These are phyloP conservation scores for Hydroisotoma schaefferi DNA, from an alignment of 2,888 invertebrate species.

Conservation along the genomic window DNA sequence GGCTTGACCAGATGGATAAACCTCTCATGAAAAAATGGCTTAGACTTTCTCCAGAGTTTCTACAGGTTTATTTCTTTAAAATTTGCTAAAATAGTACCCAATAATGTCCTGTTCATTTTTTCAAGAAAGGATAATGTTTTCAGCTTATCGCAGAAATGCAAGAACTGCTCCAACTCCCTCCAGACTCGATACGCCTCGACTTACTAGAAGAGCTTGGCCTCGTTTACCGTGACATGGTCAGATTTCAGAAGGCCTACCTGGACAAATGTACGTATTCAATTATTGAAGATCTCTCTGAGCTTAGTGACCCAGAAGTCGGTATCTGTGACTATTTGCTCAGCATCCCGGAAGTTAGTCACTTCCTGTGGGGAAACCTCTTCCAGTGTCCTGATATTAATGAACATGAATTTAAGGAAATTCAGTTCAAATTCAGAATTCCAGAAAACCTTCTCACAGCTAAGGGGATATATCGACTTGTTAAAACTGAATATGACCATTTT, in stretches of 20 bases:
- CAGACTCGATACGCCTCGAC: constrained; percentile 26
- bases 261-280: constrained; percentile 40
- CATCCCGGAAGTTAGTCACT: constrained; percentile 40
- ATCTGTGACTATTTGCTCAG: constrained; percentile 38
- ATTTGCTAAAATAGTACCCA: background rate
- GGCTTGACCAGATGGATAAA: constrained; percentile 31
- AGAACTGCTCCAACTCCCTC: constrained; percentile 36
- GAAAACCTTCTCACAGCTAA: constrained; percentile 34
- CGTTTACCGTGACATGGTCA: constrained; percentile 44
- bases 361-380: constrained; percentile 45
- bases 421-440: constrained; percentile 45
- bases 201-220: constrained; percentile 39
- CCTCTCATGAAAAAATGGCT: constrained; percentile 35
- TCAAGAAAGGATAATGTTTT: no score
- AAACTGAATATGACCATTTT: constrained; percentile 59
- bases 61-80: constrained; percentile 29
- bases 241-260: constrained; percentile 34
- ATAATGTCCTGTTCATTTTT: no score
- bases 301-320: constrained; percentile 45
- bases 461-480: constrained; percentile 40
- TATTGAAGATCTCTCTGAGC: constrained; percentile 33
- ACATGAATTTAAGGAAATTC: constrained; percentile 37
- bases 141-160: constrained; percentile 40
- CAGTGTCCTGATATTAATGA: constrained; percentile 39
- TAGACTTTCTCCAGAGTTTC: constrained; percentile 34